Conservation (phyloP, 2,797 vertebrate genomes). For the Masticophis lateralis region DNA sequence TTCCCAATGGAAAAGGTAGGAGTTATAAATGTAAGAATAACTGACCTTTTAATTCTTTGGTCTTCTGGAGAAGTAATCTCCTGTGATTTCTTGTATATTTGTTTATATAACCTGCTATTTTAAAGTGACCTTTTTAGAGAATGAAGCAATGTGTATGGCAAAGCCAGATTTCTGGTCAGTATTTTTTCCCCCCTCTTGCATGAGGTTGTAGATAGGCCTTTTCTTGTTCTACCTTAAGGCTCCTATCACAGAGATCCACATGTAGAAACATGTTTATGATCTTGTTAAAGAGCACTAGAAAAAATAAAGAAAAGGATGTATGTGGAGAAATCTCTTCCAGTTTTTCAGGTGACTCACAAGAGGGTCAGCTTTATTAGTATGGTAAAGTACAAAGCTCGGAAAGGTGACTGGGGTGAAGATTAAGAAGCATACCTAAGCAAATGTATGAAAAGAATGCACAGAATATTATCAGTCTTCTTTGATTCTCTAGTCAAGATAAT, state of each 20-base stretch:
- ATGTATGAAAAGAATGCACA: background rate
- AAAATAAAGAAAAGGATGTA: background rate
- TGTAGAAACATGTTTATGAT: background rate
- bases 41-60: background rate
- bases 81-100: background rate
- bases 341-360: background rate
- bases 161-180: background rate
- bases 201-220: background rate
- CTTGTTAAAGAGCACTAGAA: background rate
- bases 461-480: background rate
- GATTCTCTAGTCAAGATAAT: background rate
- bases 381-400: slow-evolving; percentile 9
- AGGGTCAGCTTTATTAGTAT: slow-evolving; percentile 8
- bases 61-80: background rate
- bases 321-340: background rate
- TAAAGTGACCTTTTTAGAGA: background rate
- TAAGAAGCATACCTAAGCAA: background rate
- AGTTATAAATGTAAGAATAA: background rate
- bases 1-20: background rate
- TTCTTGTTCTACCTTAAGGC: background rate
- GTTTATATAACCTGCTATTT: background rate
- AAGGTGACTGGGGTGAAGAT: background rate
- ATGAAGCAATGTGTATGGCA: too few relatives aligned
- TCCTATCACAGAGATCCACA: slow-evolving; percentile 2
- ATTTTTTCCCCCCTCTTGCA: background rate